These are phyloP conservation scores for Drosophila neonasuta DNA, from an alignment of 2,888 invertebrate genomes.

Conservation along the genomic window DNA sequence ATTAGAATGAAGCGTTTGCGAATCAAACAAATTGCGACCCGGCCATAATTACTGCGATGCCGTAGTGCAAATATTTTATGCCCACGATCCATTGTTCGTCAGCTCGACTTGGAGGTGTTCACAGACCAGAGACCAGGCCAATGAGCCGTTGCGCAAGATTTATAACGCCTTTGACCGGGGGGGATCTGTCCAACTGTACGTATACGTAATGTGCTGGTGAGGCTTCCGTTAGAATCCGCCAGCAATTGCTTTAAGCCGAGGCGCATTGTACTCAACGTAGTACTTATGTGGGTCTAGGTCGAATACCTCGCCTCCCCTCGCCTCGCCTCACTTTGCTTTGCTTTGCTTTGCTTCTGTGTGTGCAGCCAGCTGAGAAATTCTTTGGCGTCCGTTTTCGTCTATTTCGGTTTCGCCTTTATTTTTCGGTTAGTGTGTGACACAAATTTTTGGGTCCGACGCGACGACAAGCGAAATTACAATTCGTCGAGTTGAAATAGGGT, in stretches of 20 bases:
- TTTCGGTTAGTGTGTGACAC: constrained; percentile 61
- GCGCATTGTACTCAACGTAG: background rate
- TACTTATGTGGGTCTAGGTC: constrained; percentile 69
- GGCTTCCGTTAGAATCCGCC: constrained; percentile 62
- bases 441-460: constrained; percentile 43
- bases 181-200: constrained; percentile 21
- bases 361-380: constrained; percentile 69
- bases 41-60: constrained; percentile 52
- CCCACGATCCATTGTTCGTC: constrained; percentile 53
- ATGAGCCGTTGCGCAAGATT: constrained; percentile 75
- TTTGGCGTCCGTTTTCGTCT: constrained; percentile 66
- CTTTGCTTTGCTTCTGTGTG: constrained; percentile 19
- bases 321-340: background rate
- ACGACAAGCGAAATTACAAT: constrained; percentile 61
- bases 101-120: constrained; percentile 47
- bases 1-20: constrained; percentile 45
- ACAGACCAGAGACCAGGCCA: constrained; percentile 53
- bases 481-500: constrained; percentile 41
- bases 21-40: constrained; percentile 25
- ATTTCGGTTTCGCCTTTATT: constrained; percentile 28
- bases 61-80: constrained; percentile 40
- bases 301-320: constrained; percentile 6
- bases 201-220: constrained; percentile 25
- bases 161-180: constrained; percentile 63
- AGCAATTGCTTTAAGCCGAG: constrained; percentile 46